Conservation (phyloP, 2,113 vertebrate species). For the Phrynocephalus versicolor region DNA sequence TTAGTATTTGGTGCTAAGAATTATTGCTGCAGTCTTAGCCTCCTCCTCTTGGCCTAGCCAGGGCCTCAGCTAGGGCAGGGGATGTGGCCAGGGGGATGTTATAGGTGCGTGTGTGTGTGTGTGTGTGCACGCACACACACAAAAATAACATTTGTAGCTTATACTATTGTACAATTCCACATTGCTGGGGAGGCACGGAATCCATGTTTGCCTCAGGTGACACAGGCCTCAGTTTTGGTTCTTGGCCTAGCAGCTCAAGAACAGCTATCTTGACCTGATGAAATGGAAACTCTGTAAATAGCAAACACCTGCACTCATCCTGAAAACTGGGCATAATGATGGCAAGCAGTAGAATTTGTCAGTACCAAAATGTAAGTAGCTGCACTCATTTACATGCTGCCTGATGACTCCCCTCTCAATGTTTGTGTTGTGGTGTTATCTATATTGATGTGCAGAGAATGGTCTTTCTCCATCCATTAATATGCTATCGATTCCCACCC, state of each 20-base stretch:
- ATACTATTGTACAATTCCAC: too few species aligned
- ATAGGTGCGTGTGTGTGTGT: too few species aligned
- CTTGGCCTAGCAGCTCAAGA: not conserved
- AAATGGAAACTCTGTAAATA: not conserved
- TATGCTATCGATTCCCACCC: conserved; percentile 54
- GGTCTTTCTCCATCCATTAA: conserved; percentile 62
- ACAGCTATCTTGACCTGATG: not conserved
- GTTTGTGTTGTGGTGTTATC: conserved; percentile 21
- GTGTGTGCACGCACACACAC: too few species aligned
- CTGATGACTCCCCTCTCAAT: not conserved
- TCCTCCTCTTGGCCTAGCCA: not conserved
- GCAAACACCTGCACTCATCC: not conserved
- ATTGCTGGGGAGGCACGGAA: too few species aligned
- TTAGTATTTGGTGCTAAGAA: not conserved
- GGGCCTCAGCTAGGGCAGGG: too few species aligned
- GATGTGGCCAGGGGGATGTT: too few species aligned
- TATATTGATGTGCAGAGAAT: conserved; percentile 5
- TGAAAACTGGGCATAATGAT: not conserved
- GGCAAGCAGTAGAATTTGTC: not conserved
- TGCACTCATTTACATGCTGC: not conserved
- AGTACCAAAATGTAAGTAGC: not conserved
- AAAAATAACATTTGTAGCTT: too few species aligned
- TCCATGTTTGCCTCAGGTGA: too few species aligned
- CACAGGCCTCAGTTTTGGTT: too few species aligned
- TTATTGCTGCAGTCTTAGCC: not conserved